Percentiles rank a stretch among this genome's conserved stretches.
Conservation (phyloP, 2,888 invertebrate genomes). For the Odontothrips loti region DNA sequence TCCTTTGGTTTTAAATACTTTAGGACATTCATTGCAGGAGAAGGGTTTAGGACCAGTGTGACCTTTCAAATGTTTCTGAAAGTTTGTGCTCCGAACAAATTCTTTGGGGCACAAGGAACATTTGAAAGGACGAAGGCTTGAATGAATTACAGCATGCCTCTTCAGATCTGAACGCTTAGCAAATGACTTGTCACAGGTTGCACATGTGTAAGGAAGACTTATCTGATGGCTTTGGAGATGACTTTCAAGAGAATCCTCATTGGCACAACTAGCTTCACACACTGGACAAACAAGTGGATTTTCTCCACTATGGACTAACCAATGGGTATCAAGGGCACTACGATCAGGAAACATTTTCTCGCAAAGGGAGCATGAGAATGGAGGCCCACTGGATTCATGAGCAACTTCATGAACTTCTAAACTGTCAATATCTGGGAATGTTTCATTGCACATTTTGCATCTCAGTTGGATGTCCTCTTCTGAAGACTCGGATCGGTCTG, state of each 20-base stretch:
- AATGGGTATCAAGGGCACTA: slow-evolving; percentile 38
- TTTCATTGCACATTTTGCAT: slow-evolving; percentile 17
- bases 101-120: slow-evolving; percentile 69
- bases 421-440: neutral
- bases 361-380: slow-evolving; percentile 40
- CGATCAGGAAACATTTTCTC: slow-evolving; percentile 38
- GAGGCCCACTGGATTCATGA: slow-evolving; percentile 29
- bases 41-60: slow-evolving; percentile 40
- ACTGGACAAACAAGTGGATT: slow-evolving; percentile 39
- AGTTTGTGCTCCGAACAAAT: slow-evolving; percentile 57
- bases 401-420: neutral
- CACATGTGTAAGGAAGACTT: slow-evolving; percentile 58
- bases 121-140: slow-evolving; percentile 66
- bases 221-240: slow-evolving; percentile 61
- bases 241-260: slow-evolving; percentile 58
- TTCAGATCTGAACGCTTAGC: slow-evolving; percentile 65
- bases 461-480: neutral
- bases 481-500: neutral
- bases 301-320: slow-evolving; percentile 38
- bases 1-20: slow-evolving; percentile 65
- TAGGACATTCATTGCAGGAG: slow-evolving; percentile 62
- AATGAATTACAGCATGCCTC: slow-evolving; percentile 60
- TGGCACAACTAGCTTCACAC: slow-evolving; percentile 57
- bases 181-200: slow-evolving; percentile 65
- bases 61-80: slow-evolving; percentile 40